Conservation (phyloP, 2,113 vertebrate species). For the Larimichthys crocea region DNA sequence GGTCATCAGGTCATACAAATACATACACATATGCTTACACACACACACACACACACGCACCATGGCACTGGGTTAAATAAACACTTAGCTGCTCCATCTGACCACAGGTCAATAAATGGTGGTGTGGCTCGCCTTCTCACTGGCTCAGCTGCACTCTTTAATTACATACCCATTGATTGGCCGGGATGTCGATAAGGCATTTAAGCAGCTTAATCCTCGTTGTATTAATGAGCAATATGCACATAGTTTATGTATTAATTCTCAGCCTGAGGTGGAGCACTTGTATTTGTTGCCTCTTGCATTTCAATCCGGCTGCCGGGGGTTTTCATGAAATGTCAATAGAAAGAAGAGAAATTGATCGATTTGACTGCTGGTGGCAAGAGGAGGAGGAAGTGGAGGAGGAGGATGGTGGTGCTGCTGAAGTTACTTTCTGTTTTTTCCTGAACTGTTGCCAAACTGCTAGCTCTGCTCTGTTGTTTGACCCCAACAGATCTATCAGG, state of each 20-base stretch:
- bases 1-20: slow-evolving; percentile 27
- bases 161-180: slow-evolving; percentile 74
- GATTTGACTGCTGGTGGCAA: slow-evolving; percentile 30
- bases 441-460: slow-evolving; percentile 8
- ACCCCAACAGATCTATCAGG: slow-evolving; percentile 33
- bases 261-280: slow-evolving; percentile 33
- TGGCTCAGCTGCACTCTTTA: slow-evolving; percentile 68
- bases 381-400: neutral
- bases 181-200: slow-evolving; percentile 64
- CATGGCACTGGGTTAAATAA: slow-evolving; percentile 59
- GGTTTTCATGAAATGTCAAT: slow-evolving; percentile 46
- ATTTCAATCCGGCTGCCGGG: slow-evolving; percentile 31
- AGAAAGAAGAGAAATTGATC: slow-evolving; percentile 43
- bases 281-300: slow-evolving; percentile 47
- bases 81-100: slow-evolving; percentile 58
- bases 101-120: slow-evolving; percentile 51
- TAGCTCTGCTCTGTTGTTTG: slow-evolving; percentile 7
- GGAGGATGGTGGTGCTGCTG: neutral
- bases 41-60: slow-evolving; percentile 4
- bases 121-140: slow-evolving; percentile 49
- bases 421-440: slow-evolving; percentile 24
- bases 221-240: slow-evolving; percentile 66
- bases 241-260: slow-evolving; percentile 55
- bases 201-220: slow-evolving; percentile 69
- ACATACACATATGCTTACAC: slow-evolving; percentile 2